Base-by-base conservation (phyloP, 2,797 vertebrate species). In the Chelidonichthys spinosus region DNA sequence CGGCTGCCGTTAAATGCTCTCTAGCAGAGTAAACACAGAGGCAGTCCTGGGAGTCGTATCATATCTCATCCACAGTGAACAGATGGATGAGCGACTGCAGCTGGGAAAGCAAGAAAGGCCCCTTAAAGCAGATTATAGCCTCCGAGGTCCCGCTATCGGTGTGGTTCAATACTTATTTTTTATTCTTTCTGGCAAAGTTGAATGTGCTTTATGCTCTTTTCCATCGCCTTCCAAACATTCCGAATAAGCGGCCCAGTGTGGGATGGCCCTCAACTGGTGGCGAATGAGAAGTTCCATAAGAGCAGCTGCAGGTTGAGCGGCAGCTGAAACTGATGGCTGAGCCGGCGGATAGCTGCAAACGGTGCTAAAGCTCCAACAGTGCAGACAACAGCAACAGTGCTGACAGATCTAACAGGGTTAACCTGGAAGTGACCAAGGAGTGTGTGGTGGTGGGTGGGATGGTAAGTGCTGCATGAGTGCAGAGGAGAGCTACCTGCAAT, bases 1-100 rank as follows among this genome's bases (percentile, higher is more conserved):
- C 18, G 18, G 49, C 58, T 46, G 63, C 61, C 10, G 43, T 74
- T 82, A 76, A 82, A 70, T 3, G 63, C 54, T 68, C 62, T 74
- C 62, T 40, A 53, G 46, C 46, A 76, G 71, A 43, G 46, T 56
- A 54, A 74, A 78, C 60, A 69, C 55, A 44, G 61, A 63, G 14
- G 70, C 60, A 59, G 53, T 9, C 6, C 35, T 47, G 74, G 54
- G 67, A 64, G 43, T 17, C 43, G 5, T 46, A 50, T 67, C 43
- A 18, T 2, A 15, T 33, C 64, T 37, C 52, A 14, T 40, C 60
- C 60, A 52, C 42, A 17, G 44, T 40, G 50, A 74, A 72, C 79
- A 86, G 79, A 86, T 74, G 81, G 79, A 69, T 6, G 4, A 54
- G 33, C 42, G 54, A 70, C 61, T 42, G 49, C 71, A 58, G 68